Base-by-base conservation (phyloP, 2,113 vertebrate species). In the Aspiorhynchus laticeps region DNA sequence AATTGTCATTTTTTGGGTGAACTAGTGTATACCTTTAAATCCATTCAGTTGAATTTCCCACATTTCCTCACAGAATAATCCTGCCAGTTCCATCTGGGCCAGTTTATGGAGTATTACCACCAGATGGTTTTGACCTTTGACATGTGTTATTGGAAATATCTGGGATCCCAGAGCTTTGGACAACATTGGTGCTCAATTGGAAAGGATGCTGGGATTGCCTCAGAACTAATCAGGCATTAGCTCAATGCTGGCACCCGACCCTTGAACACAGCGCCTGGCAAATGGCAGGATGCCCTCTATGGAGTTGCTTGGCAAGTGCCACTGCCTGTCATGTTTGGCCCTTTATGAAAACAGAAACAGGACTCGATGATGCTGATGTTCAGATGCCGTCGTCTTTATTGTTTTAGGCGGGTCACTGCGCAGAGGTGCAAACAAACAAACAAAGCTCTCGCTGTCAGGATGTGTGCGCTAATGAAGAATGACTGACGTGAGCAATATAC, bases 141-240 rank as follows among this genome's bases (percentile, higher is more conserved):
- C 80, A 92, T 85, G 91, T 93, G 92, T 93, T 75, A 51, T 81
- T 80, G 83, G 59, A 84, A 76, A 53, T 69, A 88, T 91, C 92
- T 93, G 92, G 92, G 93, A 89, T 36, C 92, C 93, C 93, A 92
- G 90, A 90, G 91, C 90, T 89, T 93, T 94, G 92, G 93, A 93
- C 86, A 78, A 67, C 87, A 83, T 91, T 93, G 90, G 90, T 51
- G 63, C 77, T 38, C 90, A 88, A 92, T 93, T 92, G 92, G 92
- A 93, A 92, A 91, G 93, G 91, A 87, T 92, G 83, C 92, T 93
- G 91, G 91, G 93, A 93, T 91, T 91, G 90, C 91, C 91, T 91
- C 88, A 84, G 92, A 92, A 91, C 91, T 94, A 94, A 94, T 94
- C 92, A 90, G 93, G 91, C 92, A 94, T 93, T 94, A 94, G 93